Evolutionary conservation across 2,888 invertebrate species (phyloP).

Genomic region (Lepidocyrtoides sp.): DNA sequence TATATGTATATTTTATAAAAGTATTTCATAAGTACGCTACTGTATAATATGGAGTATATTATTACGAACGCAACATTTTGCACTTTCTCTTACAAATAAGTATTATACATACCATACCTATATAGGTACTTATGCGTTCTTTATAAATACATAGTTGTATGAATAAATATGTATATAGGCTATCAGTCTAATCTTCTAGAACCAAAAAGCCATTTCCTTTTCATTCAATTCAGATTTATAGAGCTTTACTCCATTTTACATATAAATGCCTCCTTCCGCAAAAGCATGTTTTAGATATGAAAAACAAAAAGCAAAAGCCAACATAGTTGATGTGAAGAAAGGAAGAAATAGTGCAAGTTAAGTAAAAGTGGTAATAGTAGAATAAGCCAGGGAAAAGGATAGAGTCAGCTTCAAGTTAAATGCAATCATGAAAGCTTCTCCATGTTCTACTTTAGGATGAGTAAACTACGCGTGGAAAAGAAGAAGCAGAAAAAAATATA

Average conservation of each 20-base stretch:
- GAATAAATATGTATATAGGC: conserved; percentile 36
- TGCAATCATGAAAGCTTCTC: conserved; percentile 14
- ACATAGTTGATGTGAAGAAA: not conserved
- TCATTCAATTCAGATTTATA: conserved; percentile 76
- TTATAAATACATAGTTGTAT: not conserved
- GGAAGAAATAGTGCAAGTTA: not conserved
- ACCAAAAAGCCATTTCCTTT: conserved; percentile 75
- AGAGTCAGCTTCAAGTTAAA: not conserved
- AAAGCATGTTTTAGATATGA: not conserved
- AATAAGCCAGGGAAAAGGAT: not conserved
- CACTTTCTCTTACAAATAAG: not conserved
- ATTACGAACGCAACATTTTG: not conserved
- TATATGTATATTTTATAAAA: not conserved
- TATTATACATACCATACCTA: not conserved
- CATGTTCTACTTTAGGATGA: not conserved
- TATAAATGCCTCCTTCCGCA: conserved; percentile 53
- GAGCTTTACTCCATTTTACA: conserved; percentile 64
- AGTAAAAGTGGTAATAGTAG: not conserved
- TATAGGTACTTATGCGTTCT: not conserved
- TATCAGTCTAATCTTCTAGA: conserved; percentile 70
- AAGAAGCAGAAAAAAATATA: not conserved
- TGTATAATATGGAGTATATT: no score
- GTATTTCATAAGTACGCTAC: not conserved
- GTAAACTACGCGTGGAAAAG: not conserved
- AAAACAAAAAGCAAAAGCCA: not conserved